Evolutionary conservation across 2,113 vertebrate genomes (phyloP).

Genomic region (Chaenocephalus aceratus): DNA sequence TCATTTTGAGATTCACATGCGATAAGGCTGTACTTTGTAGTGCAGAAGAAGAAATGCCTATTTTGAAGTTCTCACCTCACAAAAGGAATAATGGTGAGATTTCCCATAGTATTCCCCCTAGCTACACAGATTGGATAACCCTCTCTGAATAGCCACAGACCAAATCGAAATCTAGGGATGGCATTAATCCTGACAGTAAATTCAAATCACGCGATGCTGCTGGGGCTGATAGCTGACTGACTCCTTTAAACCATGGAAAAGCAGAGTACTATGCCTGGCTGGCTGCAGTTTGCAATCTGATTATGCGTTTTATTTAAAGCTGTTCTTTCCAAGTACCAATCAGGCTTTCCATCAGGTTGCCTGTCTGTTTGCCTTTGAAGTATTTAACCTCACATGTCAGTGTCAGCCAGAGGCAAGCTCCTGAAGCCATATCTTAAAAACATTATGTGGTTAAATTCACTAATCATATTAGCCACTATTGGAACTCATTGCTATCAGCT

Average conservation of each 20-base stretch:
- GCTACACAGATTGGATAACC: constrained; percentile 37
- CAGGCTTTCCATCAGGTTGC: constrained; percentile 62
- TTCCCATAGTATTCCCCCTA: constrained; percentile 2
- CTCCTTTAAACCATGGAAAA: constrained; percentile 48
- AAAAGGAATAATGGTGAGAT: constrained; percentile 31
- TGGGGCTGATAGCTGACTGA: constrained; percentile 59
- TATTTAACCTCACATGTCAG: constrained; percentile 66
- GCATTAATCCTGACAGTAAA: constrained; percentile 72
- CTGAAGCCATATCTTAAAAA: constrained; percentile 42
- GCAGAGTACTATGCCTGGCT: constrained; percentile 47
- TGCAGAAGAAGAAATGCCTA: constrained; percentile 16
- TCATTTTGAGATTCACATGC: constrained; percentile 20
- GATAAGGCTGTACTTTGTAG: constrained; percentile 12
- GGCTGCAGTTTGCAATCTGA: constrained; percentile 63
- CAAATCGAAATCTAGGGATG: constrained; percentile 62
- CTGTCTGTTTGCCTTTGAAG: constrained; percentile 66
- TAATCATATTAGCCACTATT: constrained; percentile 42
- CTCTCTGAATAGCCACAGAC: constrained; percentile 43
- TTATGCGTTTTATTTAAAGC: constrained; percentile 72
- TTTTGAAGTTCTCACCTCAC: constrained; percentile 10
- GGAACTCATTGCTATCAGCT: constrained; percentile 35
- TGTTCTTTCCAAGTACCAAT: constrained; percentile 61
- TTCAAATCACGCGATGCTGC: constrained; percentile 63
- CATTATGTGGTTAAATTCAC: constrained; percentile 43
- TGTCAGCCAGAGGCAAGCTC: constrained; percentile 47